Evolutionary conservation across 2,113 vertebrate genomes (phyloP).

Genomic region (Callospermophilus lateralis): DNA sequence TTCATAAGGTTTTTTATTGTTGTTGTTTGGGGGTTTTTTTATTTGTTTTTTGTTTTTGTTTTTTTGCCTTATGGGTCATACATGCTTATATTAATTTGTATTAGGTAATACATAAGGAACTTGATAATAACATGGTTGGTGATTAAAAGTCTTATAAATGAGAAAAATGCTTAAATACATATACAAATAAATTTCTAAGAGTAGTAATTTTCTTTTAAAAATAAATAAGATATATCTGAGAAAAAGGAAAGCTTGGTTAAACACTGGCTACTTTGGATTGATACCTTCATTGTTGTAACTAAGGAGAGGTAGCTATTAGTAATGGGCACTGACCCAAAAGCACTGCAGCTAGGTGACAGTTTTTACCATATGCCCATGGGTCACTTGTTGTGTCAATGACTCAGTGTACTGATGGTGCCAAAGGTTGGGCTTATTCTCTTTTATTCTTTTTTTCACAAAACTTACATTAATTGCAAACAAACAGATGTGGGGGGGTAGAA

Average conservation of each 20-base stretch:
- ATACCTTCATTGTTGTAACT: neutral
- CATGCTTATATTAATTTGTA: slow-evolving; percentile 6
- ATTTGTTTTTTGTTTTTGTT: no score
- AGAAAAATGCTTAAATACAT: slow-evolving; percentile 52
- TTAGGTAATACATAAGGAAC: slow-evolving; percentile 3
- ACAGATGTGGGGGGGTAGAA: no score
- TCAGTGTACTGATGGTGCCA: neutral
- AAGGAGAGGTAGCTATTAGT: neutral
- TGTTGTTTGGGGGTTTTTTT: no score
- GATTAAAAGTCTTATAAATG: neutral
- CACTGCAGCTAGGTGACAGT: neutral
- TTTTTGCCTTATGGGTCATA: neutral
- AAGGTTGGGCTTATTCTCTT: neutral
- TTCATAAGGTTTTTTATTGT: neutral
- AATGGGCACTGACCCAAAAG: neutral
- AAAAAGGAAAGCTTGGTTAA: neutral
- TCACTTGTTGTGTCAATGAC: neutral
- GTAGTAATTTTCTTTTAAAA: slow-evolving; percentile 61
- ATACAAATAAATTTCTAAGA: slow-evolving; percentile 14
- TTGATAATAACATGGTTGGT: neutral
- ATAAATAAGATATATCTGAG: neutral
- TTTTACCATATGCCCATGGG: neutral
- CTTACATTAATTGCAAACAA: no score
- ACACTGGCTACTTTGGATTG: neutral
- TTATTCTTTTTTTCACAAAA: no score